Evolutionary conservation across 2,888 invertebrate species (phyloP), one percentile per base, ranked within the genome.

Genomic region (Sphaeridia pumilis): DNA sequence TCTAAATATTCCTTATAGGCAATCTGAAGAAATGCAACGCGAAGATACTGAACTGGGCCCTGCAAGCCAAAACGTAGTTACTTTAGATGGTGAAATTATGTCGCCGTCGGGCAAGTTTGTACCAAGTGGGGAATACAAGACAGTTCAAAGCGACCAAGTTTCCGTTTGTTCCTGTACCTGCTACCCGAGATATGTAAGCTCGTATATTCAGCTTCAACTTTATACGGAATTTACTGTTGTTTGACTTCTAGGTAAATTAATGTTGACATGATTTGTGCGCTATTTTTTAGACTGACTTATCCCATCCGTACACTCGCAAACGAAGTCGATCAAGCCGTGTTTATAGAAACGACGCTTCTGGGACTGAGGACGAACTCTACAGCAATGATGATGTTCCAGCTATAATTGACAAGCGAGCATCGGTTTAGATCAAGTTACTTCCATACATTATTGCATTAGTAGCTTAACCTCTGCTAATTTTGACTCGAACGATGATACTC

Each of bases 301-400:
- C 59, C 20, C 59, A 58, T 27, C 49, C 61, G 2, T 64, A 64
- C 55, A 61, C 58, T 22, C 60, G 60, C 43, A 46, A 60, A 26
- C 58, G 58, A 41, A 64, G 58, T 27, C 50, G 64, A 7, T 61
- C 62, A 1, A 62, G 58, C 46, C 49, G 64, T 41, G 58, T 62
- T 48, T 64, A 61, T 52, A 57, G 55, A 26, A 56, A 64, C 41
- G 64, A 61, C 26, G 59, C 58, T 22, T 61, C 63, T 53, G 64
- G 61, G 21, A 64, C 64, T n/a, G 64, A 64, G 54, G 64, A 64
- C 20, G 64, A 64, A 56, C 41, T 64, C 2, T 64, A 63, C 54
- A 60, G 60, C 35, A 60, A 60, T 2, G 64, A 64, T 31, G 60
- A 63, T 26, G 61, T 64, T 34, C 64, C 64, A 14, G 64, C 64